Percentiles rank a stretch among this genome's conserved stretches.
phyloP scores from a whole-genome alignment of 1,140 invertebrate species.

The Hetaerina americana region DNA sequence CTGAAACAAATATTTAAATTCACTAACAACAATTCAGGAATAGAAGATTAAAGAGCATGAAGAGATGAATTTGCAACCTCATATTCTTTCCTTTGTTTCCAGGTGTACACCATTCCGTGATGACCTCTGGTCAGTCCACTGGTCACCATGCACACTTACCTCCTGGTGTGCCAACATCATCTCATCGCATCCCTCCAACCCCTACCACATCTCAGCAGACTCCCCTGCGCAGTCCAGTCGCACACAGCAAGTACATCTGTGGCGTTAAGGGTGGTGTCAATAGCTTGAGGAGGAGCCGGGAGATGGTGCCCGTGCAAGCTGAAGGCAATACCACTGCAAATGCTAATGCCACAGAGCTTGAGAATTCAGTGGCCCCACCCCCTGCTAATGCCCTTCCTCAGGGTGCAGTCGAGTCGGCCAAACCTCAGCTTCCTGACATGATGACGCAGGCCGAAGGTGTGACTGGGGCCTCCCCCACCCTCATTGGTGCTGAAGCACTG shows the following conservation, averaged over 20 bases:
- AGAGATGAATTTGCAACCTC: no score
- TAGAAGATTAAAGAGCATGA: no score
- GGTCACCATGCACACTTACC: background rate
- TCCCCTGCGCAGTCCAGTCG: background rate
- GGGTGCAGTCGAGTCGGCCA: background rate
- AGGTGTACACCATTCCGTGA: background rate
- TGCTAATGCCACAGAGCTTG: background rate
- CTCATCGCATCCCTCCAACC: background rate
- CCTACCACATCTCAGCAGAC: background rate
- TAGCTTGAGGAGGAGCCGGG: background rate
- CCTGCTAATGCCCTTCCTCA: background rate
- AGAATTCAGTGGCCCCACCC: background rate
- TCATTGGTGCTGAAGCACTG: background rate
- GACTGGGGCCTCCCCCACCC: background rate
- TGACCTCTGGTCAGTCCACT: background rate
- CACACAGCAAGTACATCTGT: conserved; percentile 82
- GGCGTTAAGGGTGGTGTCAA: conserved; percentile 58
- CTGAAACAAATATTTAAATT: no score
- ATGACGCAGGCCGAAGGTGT: background rate
- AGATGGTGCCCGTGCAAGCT: conserved; percentile 23
- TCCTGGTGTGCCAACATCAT: background rate
- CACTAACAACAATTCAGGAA: no score
- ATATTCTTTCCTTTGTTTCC: no score
- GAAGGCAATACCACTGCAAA: conserved; percentile 17
- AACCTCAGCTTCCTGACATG: background rate